Percentiles rank a stretch among this genome's conserved stretches.
Conservation (phyloP, 2,113 vertebrate species). For the Menidia beryllina region DNA sequence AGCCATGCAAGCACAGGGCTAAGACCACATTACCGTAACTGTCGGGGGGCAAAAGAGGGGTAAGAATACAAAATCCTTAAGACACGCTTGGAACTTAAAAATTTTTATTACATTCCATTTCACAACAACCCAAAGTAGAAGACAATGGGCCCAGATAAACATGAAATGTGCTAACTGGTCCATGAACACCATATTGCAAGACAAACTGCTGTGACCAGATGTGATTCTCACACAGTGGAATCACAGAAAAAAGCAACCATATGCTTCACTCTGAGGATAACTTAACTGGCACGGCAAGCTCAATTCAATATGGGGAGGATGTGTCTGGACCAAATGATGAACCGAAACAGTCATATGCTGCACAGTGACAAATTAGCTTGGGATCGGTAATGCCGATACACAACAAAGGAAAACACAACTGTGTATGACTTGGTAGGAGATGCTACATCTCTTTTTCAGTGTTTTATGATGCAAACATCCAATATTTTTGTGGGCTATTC, state of each 20-base stretch:
- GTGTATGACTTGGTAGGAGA: slow-evolving; percentile 19
- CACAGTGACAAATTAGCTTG: slow-evolving; percentile 53
- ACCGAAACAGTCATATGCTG: slow-evolving; percentile 29
- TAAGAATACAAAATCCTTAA: too few species aligned
- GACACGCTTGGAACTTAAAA: too few species aligned
- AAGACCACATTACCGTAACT: too few species aligned
- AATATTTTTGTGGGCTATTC: slow-evolving; percentile 29
- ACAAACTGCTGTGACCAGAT: slow-evolving; percentile 64
- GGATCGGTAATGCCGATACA: slow-evolving; percentile 35
- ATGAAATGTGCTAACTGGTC: slow-evolving; percentile 28
- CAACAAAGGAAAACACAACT: slow-evolving; percentile 33
- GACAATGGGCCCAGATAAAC: too few species aligned
- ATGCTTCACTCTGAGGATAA: slow-evolving; percentile 55
- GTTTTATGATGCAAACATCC: slow-evolving; percentile 18
- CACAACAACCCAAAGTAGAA: too few species aligned
- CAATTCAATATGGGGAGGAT: slow-evolving; percentile 58
- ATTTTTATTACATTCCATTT: too few species aligned
- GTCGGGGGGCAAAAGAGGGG: too few species aligned
- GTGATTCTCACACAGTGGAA: slow-evolving; percentile 55
- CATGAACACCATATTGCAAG: slow-evolving; percentile 56
- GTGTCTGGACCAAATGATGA: slow-evolving; percentile 47
- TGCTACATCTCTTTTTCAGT: slow-evolving; percentile 37
- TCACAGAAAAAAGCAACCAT: slow-evolving; percentile 31
- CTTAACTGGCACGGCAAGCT: slow-evolving; percentile 56
- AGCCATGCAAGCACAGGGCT: too few species aligned